These are phyloP conservation scores for Corythornis leucogaster DNA, from an alignment of 2,797 vertebrate species.

Conservation along the genomic window DNA sequence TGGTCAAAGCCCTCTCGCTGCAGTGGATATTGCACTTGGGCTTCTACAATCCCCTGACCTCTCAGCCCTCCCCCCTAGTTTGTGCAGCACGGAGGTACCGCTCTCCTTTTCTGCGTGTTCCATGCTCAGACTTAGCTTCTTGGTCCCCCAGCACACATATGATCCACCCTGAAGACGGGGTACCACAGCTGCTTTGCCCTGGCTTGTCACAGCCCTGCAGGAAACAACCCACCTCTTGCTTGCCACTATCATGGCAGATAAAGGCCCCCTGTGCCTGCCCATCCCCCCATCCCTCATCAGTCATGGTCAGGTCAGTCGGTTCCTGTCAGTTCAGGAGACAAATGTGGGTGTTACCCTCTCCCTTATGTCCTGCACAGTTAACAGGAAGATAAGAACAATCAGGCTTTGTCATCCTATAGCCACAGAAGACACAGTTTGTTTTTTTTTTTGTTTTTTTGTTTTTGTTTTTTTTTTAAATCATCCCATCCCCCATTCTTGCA, in stretches of 20 bases:
- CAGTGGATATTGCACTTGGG: fast-evolving
- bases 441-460: too few relatives aligned
- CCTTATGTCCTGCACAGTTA: background rate
- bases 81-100: fast-evolving
- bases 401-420: background rate
- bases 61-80: too few relatives aligned
- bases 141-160: fast-evolving
- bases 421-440: fast-evolving
- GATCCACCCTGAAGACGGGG: fast-evolving
- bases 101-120: too few relatives aligned
- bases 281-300: background rate
- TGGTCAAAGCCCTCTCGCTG: background rate
- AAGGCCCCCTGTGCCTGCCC: fast-evolving
- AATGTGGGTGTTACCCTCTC: background rate
- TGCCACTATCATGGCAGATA: fast-evolving
- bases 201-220: background rate
- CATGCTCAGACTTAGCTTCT: fast-evolving
- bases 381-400: background rate
- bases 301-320: background rate
- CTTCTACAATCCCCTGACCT: fast-evolving
- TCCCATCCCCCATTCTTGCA: background rate
- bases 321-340: background rate
- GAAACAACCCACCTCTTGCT: fast-evolving
- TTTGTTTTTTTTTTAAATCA: too few relatives aligned
- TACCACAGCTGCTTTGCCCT: background rate